Evolutionary conservation across 2,888 invertebrate species (phyloP).

Genomic region (Tenthredo distinguenda): DNA sequence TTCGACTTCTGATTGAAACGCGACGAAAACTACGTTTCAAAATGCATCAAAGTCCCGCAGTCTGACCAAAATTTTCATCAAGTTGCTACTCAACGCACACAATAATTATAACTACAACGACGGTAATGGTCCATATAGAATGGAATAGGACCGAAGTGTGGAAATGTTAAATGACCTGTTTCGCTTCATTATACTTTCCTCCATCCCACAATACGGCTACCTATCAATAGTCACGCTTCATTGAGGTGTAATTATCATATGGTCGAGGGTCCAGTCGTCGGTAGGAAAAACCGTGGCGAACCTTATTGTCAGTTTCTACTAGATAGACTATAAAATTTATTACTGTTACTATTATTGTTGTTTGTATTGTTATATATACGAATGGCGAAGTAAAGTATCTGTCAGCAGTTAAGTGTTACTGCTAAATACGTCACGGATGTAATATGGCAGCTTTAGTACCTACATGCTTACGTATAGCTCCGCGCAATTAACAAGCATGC

Average conservation of each 20-base stretch:
- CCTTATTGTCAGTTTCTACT: background rate
- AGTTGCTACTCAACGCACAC: background rate
- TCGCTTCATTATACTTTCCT: background rate
- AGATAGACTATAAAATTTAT: background rate
- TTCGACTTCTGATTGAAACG: background rate
- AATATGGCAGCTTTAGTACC: background rate
- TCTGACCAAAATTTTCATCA: background rate
- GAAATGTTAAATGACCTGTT: constrained; percentile 1
- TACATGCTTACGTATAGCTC: background rate
- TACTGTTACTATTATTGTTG: too few relatives aligned
- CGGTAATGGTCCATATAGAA: background rate
- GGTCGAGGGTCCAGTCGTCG: background rate
- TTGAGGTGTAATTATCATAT: constrained; percentile 16
- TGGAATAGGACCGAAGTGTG: background rate
- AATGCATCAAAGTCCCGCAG: too few relatives aligned
- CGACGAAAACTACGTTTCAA: background rate
- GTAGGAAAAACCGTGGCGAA: background rate
- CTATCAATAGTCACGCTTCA: background rate
- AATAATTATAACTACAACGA: background rate
- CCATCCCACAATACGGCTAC: background rate
- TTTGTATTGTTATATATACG: background rate
- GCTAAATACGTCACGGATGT: background rate
- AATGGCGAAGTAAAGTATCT: background rate
- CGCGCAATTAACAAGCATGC: background rate
- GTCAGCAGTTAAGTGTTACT: background rate